Evolutionary conservation across 2,888 invertebrate genomes (phyloP), one percentile per base, ranked within the genome.

Genomic region (Nowickia ferox): DNA sequence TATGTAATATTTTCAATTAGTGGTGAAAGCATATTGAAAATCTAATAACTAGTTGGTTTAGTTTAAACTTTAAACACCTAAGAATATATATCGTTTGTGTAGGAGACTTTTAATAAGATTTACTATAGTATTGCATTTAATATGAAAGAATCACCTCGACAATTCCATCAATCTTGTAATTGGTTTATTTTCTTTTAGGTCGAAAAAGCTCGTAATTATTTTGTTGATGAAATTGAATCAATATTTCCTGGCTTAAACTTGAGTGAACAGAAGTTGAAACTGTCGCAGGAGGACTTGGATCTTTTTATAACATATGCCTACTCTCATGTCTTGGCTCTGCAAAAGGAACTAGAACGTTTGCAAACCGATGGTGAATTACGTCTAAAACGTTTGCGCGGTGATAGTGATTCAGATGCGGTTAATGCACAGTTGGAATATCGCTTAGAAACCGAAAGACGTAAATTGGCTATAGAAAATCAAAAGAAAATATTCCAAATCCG

Each of bases 301-400:
- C 93, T 97, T 48, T 95, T 97, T 90, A 95, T 97, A 38, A 93
- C 96, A 51, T 96, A 97, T 90, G 96, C 97, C 68, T 96, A 96
- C 90, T 94, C 96, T 51, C 95, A 96, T 91, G 95, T 97, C 6
- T 94, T 96, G 81, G 96, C 95, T 88, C 94, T 97, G 85, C 96
- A 97, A 90, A 96, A 96, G 89, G 96, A 97, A 91, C 90, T 97
- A 79, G 95, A 95, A 22, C 96, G 95, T 89, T 93, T 96, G 88
- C 95, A 96, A 94, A 94, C 95, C 0, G 91, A 95, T 38, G 94
- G 95, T 30, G 94, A 95, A 87, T 91, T 94, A 83, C 95, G 95
- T 89, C 91, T 97, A 38, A 94, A 94, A 84, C 91, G 94, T 15
- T 94, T 95, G 61, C 93, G 93, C 42, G 93, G 93, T 38, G 95